Conservation (phyloP, 1,140 invertebrate genomes). For the Drosophila aff. region DNA sequence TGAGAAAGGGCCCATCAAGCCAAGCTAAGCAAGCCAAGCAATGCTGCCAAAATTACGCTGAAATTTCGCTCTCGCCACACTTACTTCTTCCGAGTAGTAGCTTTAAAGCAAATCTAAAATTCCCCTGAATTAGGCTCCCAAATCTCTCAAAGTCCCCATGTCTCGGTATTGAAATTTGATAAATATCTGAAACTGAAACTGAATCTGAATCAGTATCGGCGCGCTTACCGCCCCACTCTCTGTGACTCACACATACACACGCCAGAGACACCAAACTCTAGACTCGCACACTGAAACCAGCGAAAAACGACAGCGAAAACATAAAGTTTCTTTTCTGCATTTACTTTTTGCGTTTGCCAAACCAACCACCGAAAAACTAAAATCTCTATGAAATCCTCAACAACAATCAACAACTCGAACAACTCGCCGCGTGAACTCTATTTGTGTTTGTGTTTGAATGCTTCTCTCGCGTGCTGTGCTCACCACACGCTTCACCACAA, state of each 20-base stretch:
- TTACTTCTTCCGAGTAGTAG: conserved; percentile 41
- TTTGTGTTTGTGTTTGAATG: conserved; percentile 70
- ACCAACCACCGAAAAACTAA: conserved; percentile 54
- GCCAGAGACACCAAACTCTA: conserved; percentile 32
- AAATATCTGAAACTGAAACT: conserved; percentile 3
- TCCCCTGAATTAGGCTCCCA: conserved; percentile 51
- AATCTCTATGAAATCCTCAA: conserved; percentile 42
- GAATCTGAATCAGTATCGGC: conserved; percentile 24
- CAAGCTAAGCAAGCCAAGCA: conserved; percentile 42
- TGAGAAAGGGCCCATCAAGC: conserved; percentile 25
- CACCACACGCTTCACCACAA: conserved; percentile 52
- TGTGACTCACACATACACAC: conserved; percentile 27
- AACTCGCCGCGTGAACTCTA: conserved; percentile 51
- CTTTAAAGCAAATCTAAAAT: conserved; percentile 58
- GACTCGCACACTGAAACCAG: conserved; percentile 51
- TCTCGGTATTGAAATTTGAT: conserved; percentile 18
- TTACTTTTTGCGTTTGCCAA: conserved; percentile 75
- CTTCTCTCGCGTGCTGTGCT: conserved; percentile 72
- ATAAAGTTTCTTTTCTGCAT: conserved; percentile 82
- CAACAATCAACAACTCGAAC: conserved; percentile 46
- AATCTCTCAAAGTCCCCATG: conserved; percentile 1
- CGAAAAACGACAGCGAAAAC: conserved; percentile 65
- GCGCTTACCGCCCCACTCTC: conserved; percentile 44
- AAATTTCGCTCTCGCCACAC: conserved; percentile 54
- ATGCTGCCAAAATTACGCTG: conserved; percentile 68